phyloP scores from a whole-genome alignment of 2,888 invertebrate genomes.

The Fabriciana adippe region DNA sequence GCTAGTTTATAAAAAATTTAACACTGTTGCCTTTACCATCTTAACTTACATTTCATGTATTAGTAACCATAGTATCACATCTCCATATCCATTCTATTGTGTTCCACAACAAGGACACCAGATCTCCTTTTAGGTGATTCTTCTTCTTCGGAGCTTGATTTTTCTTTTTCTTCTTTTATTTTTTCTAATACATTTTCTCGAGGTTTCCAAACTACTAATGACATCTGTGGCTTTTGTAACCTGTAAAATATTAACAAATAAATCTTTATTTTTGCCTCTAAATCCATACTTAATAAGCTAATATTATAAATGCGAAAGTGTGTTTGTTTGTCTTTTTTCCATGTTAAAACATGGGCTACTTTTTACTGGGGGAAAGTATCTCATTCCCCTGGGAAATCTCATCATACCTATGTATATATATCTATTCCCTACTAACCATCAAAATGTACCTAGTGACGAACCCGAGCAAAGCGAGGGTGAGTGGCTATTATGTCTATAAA shows the following conservation, averaged over 20 bases:
- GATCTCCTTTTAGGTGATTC: conserved; percentile 54
- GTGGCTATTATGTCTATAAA: too few relatives aligned
- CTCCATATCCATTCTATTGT: conserved; percentile 63
- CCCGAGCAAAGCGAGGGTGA: too few relatives aligned
- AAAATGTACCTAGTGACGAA: too few relatives aligned
- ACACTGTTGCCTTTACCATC: conserved; percentile 3
- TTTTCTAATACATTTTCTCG: conserved; percentile 78
- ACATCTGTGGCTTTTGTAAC: conserved; percentile 88
- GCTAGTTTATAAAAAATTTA: background rate
- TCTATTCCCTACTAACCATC: too few relatives aligned
- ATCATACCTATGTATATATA: too few relatives aligned
- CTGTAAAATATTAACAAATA: conserved; percentile 54
- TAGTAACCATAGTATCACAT: conserved; percentile 56
- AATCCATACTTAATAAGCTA: too few relatives aligned
- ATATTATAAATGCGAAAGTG: too few relatives aligned
- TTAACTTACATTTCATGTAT: background rate
- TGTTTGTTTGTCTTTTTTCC: too few relatives aligned
- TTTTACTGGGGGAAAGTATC: too few relatives aligned
- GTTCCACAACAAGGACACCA: conserved; percentile 61
- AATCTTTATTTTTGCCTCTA: conserved; percentile 1
- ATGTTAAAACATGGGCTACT: too few relatives aligned
- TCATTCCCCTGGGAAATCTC: too few relatives aligned
- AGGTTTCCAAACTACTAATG: conserved; percentile 91
- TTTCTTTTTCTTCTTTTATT: conserved; percentile 56
- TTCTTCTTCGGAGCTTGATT: conserved; percentile 47